Conservation (phyloP, 1,140 invertebrate species). For the Heliconius congener region DNA sequence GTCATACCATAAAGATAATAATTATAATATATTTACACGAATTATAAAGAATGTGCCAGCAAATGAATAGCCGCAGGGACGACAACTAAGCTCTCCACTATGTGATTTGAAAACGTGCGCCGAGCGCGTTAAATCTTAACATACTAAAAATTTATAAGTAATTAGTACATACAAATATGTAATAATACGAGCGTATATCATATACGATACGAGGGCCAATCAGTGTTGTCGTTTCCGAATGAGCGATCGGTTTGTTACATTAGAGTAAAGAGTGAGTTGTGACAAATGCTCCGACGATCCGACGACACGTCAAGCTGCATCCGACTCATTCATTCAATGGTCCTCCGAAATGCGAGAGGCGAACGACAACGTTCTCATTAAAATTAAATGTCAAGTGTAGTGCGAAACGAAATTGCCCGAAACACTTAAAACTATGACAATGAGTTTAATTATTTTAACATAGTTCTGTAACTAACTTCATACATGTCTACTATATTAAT, state of each 20-base stretch:
- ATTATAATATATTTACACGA: constrained; percentile 81
- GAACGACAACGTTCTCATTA: not conserved
- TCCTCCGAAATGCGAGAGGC: not conserved
- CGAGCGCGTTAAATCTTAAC: constrained; percentile 69
- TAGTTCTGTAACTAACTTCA: constrained; percentile 47
- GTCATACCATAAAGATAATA: constrained; percentile 78
- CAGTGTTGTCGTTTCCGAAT: constrained; percentile 14
- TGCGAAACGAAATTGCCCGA: constrained; percentile 74
- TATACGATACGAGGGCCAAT: constrained; percentile 49
- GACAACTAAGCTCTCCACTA: constrained; percentile 79
- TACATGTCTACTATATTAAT: constrained; percentile 78
- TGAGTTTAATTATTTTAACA: constrained; percentile 76
- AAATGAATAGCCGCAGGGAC: constrained; percentile 76
- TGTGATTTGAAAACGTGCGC: constrained; percentile 79
- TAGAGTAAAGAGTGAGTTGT: not conserved
- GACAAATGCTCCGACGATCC: not conserved
- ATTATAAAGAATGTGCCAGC: constrained; percentile 76
- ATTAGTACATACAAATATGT: constrained; percentile 70
- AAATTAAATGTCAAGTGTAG: constrained; percentile 71
- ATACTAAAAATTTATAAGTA: constrained; percentile 78
- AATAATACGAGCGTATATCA: constrained; percentile 65
- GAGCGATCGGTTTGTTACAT: too few relatives aligned
- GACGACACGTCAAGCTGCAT: not conserved
- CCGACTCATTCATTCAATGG: not conserved
- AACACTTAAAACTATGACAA: constrained; percentile 80